phyloP scores from a whole-genome alignment of 2,113 vertebrate genomes.

The Chitala chitala region DNA sequence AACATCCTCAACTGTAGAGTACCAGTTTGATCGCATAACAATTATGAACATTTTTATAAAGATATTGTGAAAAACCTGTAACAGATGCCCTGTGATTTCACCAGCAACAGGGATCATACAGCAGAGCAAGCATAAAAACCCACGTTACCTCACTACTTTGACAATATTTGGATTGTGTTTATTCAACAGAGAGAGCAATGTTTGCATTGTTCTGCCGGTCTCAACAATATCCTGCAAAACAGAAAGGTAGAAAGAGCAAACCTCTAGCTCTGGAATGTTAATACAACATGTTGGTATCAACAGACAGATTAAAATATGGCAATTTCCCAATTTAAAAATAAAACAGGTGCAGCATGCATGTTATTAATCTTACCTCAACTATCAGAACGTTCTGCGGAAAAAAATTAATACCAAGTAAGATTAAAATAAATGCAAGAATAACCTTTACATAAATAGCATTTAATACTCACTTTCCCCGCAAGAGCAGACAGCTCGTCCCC shows the following conservation, averaged over 20 bases:
- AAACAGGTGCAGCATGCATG: neutral
- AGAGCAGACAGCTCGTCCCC: constrained; percentile 68
- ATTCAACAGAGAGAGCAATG: constrained; percentile 63
- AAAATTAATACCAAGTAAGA: constrained; percentile 14
- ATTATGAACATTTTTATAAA: neutral
- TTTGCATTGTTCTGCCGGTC: constrained; percentile 72
- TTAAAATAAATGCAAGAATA: neutral
- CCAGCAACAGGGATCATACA: neutral
- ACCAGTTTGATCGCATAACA: neutral
- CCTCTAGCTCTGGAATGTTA: too few relatives aligned
- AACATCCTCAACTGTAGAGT: too few relatives aligned
- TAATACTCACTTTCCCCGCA: constrained; percentile 64
- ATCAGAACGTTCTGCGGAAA: constrained; percentile 72
- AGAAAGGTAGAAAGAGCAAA: constrained; percentile 2
- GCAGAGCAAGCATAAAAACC: neutral
- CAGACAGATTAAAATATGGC: neutral
- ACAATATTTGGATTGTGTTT: constrained; percentile 71
- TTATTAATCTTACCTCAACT: constrained; percentile 70
- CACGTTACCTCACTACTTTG: constrained; percentile 73
- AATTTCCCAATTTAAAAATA: neutral
- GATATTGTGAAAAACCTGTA: too few relatives aligned
- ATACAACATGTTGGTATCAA: neutral
- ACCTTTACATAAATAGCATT: neutral
- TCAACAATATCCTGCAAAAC: constrained; percentile 72
- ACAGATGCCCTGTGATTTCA: neutral